These are phyloP conservation scores for Oreochromis mossambicus DNA, from an alignment of 2,797 vertebrate genomes.

Conservation along the genomic window DNA sequence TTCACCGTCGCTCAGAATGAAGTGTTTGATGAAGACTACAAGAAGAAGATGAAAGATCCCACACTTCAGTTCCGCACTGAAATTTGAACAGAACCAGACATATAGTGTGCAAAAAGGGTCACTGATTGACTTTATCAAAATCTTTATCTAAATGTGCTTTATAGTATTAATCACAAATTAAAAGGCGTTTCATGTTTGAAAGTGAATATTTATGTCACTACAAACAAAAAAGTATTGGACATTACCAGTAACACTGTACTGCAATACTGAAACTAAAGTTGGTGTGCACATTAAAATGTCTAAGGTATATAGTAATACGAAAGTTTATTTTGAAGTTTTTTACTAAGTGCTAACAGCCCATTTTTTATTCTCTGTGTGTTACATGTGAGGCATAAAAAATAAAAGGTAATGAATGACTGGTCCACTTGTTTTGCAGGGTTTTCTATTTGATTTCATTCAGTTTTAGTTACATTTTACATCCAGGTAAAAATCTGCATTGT, in stretches of 20 bases:
- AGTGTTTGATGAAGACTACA: conserved; percentile 67
- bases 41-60: conserved; percentile 56
- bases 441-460: neutral
- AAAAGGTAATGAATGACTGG: neutral
- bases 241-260: neutral
- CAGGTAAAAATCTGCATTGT: neutral
- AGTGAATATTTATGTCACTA: neutral
- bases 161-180: neutral
- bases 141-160: neutral
- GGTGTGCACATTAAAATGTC: neutral
- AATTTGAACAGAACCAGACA: neutral
- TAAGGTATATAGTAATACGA: neutral
- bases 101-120: neutral
- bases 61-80: conserved; percentile 33
- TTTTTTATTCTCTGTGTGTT: neutral
- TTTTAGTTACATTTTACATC: neutral
- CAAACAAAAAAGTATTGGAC: neutral
- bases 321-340: neutral
- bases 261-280: neutral
- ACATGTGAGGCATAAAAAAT: neutral
- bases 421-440: neutral
- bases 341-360: neutral
- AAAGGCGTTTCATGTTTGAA: neutral
- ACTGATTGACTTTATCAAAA: neutral
- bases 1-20: conserved; percentile 66